Base-by-base conservation (phyloP, 2,888 invertebrate species). In the Drosophila colorata region DNA sequence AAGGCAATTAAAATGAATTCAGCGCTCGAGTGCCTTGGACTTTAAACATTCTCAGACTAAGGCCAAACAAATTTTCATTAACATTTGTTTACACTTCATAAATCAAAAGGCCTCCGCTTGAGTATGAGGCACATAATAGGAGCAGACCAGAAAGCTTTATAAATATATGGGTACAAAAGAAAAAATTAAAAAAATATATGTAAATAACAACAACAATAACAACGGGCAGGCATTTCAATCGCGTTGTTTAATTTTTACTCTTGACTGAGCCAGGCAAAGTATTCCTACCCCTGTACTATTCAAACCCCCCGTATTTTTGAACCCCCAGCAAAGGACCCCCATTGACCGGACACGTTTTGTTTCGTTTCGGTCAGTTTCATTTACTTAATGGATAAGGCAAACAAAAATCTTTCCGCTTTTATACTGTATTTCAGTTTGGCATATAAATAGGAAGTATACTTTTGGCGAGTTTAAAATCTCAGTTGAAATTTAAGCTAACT, bases 31-130 rank as follows among this genome's bases (percentile, higher is more conserved):
- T 49, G 56, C 46, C 31, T 40, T 13, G 13, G 28, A 43, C 56
- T 53, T 53, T 38, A 59, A 67, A 47, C 35, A 48, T 40, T 14
- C 40, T 23, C 47, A 47, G 67, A 37, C 49, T 46, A 35, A 8
- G 51, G 33, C 46, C 44, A 48, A 40, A 58, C 47, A 60, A 56
- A 61, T 70, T 77, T 78, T 77, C 67, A 74, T 76, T 76, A 71
- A 71, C 70, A 74, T 78, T 78, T 76, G 53, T 79, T 73, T 79
- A 74, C 79, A 79, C 77, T 74, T 74, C 78, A 79, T 78, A 79
- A 79, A 79, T 78, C 79, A 79, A 76, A 76, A 73, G 66, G 67
- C 69, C 38, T 28, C 47, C 35, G 11, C 53, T 16, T 65, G 56
- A 51, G 47, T 55, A 28, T 20, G 58, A 46, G 52, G 16, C 52